A percentile compares a stretch with the other conserved stretches of the same genome.
Conservation (phyloP, 2,888 invertebrate genomes). For the Nephrotoma flavescens region DNA sequence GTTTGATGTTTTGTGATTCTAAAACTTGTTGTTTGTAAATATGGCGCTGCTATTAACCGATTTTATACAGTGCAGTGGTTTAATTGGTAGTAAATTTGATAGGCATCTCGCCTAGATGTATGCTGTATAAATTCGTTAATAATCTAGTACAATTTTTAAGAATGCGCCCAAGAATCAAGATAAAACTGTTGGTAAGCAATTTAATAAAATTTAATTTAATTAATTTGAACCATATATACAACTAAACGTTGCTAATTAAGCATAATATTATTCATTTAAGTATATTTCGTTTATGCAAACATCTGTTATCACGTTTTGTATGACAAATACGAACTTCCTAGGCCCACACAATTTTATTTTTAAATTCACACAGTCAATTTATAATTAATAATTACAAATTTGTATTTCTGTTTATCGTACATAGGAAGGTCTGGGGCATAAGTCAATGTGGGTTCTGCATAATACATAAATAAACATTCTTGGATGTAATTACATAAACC, state of each 20-base stretch:
- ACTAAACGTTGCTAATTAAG: background rate
- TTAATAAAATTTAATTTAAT: background rate
- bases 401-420: no score
- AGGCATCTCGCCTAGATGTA: background rate
- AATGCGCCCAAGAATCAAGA: no score
- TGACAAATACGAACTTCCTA: background rate
- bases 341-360: background rate
- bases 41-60: background rate
- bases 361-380: background rate
- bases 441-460: no score
- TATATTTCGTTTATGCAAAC: no score
- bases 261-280: background rate
- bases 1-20: background rate
- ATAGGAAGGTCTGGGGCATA: no score
- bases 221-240: background rate
- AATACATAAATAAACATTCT: no score
- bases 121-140: background rate
- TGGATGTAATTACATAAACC: no score
- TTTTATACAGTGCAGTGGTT: background rate
- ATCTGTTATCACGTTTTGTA: no score
- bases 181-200: background rate
- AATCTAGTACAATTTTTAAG: background rate
- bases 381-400: background rate
- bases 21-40: background rate
- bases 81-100: background rate